These are phyloP conservation scores for Hyles vespertilio DNA, from an alignment of 1,140 invertebrate genomes.

Conservation along the genomic window DNA sequence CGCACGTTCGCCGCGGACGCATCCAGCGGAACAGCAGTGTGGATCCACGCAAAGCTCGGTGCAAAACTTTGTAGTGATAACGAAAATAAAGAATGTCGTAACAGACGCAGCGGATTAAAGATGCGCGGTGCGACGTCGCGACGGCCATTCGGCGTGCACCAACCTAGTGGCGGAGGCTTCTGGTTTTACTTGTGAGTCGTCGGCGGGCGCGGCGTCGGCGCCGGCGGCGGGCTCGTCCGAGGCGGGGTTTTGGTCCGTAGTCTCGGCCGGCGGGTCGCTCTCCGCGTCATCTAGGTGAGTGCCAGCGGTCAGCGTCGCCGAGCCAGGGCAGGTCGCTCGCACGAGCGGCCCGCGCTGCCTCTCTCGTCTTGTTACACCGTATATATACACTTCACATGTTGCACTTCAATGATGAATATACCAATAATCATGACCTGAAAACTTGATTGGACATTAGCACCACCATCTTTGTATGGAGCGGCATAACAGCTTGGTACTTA, in stretches of 20 bases:
- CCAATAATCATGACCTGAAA: constrained; percentile 67
- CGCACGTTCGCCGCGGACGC: background rate
- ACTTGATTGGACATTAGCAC: constrained; percentile 73
- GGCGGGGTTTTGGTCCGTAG: constrained; percentile 25
- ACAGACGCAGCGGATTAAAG: constrained; percentile 54
- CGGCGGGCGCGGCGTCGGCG: constrained; percentile 32
- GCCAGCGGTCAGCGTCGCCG: constrained; percentile 39
- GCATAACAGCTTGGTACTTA: constrained; percentile 33
- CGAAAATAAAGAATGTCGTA: constrained; percentile 33
- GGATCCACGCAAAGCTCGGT: constrained; percentile 29
- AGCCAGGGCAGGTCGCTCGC: constrained; percentile 58
- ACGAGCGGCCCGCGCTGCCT: constrained; percentile 54
- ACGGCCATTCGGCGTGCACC: constrained; percentile 59
- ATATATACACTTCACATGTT: constrained; percentile 19
- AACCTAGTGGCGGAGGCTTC: constrained; percentile 67
- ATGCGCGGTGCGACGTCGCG: constrained; percentile 54
- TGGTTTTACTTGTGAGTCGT: constrained; percentile 55
- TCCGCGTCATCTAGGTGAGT: constrained; percentile 64
- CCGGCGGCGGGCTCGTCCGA: constrained; percentile 35
- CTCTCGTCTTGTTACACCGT: constrained; percentile 27
- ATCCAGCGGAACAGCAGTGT: background rate
- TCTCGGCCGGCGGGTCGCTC: constrained; percentile 37
- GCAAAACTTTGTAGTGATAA: constrained; percentile 74
- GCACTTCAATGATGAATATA: constrained; percentile 27
- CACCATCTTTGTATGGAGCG: constrained; percentile 45